phyloP scores from a whole-genome alignment of 2,797 vertebrate genomes.

The Gallinago nigripennis region DNA sequence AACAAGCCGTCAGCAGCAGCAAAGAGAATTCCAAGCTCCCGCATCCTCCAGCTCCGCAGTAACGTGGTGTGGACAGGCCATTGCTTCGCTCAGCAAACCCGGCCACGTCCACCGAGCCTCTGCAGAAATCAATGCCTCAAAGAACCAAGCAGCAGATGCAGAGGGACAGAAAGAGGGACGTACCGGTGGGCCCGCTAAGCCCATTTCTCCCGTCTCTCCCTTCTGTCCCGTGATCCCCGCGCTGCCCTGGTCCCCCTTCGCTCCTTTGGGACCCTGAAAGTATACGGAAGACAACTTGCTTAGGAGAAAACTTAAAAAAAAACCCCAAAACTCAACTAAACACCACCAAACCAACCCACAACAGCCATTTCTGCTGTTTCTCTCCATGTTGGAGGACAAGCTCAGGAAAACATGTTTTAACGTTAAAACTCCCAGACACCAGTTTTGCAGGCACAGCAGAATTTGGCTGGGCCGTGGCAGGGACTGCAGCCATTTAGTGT shows the following conservation, averaged over 20 bases:
- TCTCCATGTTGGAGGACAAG: accelerated
- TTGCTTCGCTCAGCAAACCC: background rate
- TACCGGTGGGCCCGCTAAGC: constrained; percentile 86
- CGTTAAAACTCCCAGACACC: background rate
- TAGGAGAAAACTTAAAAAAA: background rate
- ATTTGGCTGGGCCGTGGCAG: background rate
- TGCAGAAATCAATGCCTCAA: background rate
- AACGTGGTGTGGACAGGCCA: accelerated
- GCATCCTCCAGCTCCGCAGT: background rate
- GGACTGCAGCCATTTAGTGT: background rate
- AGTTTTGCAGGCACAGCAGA: background rate
- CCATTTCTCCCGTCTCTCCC: constrained; percentile 91
- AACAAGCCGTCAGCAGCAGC: background rate
- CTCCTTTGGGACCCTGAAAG: constrained; percentile 86
- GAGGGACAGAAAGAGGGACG: background rate
- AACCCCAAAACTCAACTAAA: no score
- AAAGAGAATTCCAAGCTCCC: background rate
- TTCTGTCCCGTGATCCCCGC: constrained; percentile 81
- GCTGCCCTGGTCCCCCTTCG: constrained; percentile 81
- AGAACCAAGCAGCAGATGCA: background rate
- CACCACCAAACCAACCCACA: background rate
- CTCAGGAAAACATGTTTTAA: accelerated
- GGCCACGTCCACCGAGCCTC: background rate
- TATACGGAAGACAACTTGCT: background rate
- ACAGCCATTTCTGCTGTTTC: background rate